Conservation (phyloP, 1,140 invertebrate genomes). For the Drosophila jambulina region DNA sequence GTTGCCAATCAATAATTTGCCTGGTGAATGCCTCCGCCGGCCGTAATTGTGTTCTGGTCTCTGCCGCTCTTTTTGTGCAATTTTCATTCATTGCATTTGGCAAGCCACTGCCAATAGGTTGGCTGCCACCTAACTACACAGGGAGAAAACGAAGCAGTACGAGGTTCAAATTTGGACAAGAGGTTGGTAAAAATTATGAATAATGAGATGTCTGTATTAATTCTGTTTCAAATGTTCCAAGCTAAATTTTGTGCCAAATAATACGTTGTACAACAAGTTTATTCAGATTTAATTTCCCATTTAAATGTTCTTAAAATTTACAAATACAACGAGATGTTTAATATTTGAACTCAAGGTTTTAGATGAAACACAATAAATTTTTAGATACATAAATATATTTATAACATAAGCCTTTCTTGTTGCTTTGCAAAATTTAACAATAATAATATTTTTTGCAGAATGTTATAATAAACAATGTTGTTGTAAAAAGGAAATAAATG, state of each 20-base stretch:
- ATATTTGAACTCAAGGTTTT: no score
- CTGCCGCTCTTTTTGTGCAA: slow-evolving; percentile 47
- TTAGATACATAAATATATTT: no score
- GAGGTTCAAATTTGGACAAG: neutral
- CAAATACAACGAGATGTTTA: no score
- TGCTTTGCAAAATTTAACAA: no score
- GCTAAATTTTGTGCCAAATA: neutral
- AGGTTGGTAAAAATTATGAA: neutral
- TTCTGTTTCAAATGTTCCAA: neutral
- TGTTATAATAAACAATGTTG: neutral
- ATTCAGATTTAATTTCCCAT: no score
- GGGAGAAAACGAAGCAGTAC: slow-evolving; percentile 1
- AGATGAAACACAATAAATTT: no score
- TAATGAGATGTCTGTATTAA: neutral
- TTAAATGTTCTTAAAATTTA: no score
- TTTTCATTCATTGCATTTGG: slow-evolving; percentile 75
- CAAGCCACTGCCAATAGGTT: slow-evolving; percentile 77
- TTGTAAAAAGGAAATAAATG: neutral
- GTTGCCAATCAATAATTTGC: slow-evolving; percentile 74
- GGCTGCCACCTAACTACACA: slow-evolving; percentile 32
- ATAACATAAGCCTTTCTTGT: no score
- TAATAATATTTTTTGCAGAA: neutral
- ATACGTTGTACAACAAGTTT: no score
- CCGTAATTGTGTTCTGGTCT: slow-evolving; percentile 57
- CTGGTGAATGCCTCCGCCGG: slow-evolving; percentile 51